Evolutionary conservation across 2,113 vertebrate genomes (phyloP), one percentile per base, ranked within the genome.

Genomic region (Siphamia tubifer): DNA sequence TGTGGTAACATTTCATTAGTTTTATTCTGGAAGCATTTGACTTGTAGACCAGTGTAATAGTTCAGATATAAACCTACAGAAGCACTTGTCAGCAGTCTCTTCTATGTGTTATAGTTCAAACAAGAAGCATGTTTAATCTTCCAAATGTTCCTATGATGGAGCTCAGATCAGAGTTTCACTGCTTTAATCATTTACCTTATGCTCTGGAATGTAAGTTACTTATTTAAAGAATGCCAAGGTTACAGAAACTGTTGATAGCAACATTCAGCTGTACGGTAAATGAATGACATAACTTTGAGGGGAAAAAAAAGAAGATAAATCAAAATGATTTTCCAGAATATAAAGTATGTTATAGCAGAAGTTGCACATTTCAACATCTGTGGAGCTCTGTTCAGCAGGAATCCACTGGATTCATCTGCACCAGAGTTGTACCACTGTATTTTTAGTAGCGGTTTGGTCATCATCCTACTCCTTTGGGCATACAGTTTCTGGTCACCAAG

Each of bases 151-250:
- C 44, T 3, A 3, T 8, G 12, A 10, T 28, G 34, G 34, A 35
- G 6, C 25, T 32, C 11, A 28, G 21, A 66, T 7, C 30, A 56
- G 27, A 51, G 10, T 39, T 15, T 5, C 5, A 24, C 28, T 34
- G 30, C 36, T 52, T 40, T 11, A 68, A 40, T 77, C 51, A 61
- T 77, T 75, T 43, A 57, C 17, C 35, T 57, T 53, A 48, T 61
- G 20, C 57, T 62, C 64, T 65, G 77, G 74, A 76, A 81, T 79
- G 62, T 28, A 38, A 28, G 75, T 79, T 70, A 84, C 69, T 76
- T 19, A 78, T 82, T 81, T 23, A 74, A 66, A 56, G 65, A 78
- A 74, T 21, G 21, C 8, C 64, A 71, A 73, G 65, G 82, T 71
- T 52, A 64, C 40, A 49, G 62, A 52, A 72, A 57, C 52, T 1